These are phyloP conservation scores for Dasypus novemcinctus DNA, from an alignment of 2,113 vertebrate species.

Conservation along the genomic window DNA sequence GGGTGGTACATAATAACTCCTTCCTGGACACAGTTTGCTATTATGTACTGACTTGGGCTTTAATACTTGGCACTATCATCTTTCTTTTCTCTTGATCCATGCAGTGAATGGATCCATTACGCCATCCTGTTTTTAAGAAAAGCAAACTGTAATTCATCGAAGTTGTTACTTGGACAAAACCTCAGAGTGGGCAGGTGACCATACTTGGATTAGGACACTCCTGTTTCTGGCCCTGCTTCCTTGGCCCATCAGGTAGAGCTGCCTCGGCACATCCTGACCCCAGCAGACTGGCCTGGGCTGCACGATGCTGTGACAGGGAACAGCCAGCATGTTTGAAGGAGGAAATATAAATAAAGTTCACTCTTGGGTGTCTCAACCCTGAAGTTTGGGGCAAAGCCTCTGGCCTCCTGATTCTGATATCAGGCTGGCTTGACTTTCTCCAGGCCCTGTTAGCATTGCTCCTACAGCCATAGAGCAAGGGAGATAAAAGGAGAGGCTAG, in stretches of 20 bases:
- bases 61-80: not conserved
- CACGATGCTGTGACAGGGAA: not conserved
- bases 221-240: not conserved
- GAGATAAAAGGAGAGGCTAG: not conserved
- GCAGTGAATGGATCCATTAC: not conserved
- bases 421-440: not conserved
- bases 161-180: not conserved
- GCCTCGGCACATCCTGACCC: not conserved
- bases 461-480: not conserved
- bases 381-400: not conserved
- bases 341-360: constrained; percentile 36
- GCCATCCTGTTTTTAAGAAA: constrained; percentile 13
- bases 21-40: constrained; percentile 27
- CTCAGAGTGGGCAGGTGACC: not conserved
- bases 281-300: not conserved
- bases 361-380: not conserved
- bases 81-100: constrained; percentile 16
- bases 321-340: not conserved
- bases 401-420: not conserved
- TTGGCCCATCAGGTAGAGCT: not conserved
- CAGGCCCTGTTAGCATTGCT: not conserved
- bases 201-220: not conserved
- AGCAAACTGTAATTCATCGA: not conserved
- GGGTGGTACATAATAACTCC: not conserved
- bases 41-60: not conserved